Conservation (phyloP, 2,113 vertebrate species). For the Leptobrachium ailaonicum region DNA sequence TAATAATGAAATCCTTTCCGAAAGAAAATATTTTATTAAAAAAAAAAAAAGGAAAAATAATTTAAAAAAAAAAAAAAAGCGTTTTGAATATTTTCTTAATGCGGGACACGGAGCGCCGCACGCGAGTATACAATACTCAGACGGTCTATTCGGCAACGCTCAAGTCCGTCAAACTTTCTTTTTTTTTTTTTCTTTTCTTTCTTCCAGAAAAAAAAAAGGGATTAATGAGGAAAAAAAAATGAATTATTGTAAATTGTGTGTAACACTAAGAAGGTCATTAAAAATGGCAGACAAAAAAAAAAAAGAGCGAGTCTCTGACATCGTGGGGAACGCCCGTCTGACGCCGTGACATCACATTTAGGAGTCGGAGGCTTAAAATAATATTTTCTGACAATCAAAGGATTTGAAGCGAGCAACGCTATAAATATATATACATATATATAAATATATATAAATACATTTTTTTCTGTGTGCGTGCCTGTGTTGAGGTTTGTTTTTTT, state of each 20-base stretch:
- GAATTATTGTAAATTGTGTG: conserved; percentile 72
- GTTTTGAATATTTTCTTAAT: conserved; percentile 87
- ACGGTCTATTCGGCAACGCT: conserved; percentile 56
- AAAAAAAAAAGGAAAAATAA: conserved; percentile 47
- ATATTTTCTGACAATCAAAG: conserved; percentile 81
- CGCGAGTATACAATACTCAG: conserved; percentile 74
- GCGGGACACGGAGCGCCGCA: conserved; percentile 59
- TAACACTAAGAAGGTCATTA: conserved; percentile 75
- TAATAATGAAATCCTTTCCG: conserved; percentile 61
- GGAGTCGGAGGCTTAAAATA: conserved; percentile 67
- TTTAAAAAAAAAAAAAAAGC: conserved; percentile 70
- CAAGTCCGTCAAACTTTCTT: no score
- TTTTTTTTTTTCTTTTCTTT: conserved; percentile 25
- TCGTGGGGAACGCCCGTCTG: background rate
- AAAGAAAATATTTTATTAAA: conserved; percentile 78
- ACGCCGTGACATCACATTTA: background rate
- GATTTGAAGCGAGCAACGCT: conserved; percentile 13
- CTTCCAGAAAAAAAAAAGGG: conserved; percentile 59
- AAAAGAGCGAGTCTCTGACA: no score
- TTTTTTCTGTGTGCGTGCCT: conserved; percentile 28
- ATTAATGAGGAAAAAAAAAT: conserved; percentile 60
- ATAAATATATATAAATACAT: background rate
- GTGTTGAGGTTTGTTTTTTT: conserved; percentile 2
- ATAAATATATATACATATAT: background rate
- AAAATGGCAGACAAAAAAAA: conserved; percentile 52